phyloP scores from a whole-genome alignment of 1,140 invertebrate genomes.

The Lepidurus packardi region DNA sequence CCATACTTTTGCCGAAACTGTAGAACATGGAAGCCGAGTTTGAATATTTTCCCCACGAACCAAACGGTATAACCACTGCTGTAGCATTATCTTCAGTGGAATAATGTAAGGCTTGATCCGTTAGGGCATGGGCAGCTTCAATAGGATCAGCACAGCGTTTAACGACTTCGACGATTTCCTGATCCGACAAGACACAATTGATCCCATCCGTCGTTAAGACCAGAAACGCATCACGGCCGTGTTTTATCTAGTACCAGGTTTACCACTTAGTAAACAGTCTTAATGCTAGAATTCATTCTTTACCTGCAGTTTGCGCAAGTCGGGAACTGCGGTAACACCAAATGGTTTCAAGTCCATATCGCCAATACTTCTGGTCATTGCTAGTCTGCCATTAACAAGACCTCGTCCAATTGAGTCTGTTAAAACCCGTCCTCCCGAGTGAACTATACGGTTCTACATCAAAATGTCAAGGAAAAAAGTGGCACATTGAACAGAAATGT shows the following conservation, averaged over 20 bases:
- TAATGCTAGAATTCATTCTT: conserved; percentile 19
- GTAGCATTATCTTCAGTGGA: conserved; percentile 54
- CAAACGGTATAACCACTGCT: conserved; percentile 51
- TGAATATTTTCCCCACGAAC: conserved; percentile 48
- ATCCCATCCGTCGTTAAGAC: conserved; percentile 53
- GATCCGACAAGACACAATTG: conserved; percentile 50
- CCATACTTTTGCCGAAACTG: conserved; percentile 33
- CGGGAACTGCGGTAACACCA: conserved; percentile 52
- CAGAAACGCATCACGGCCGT: conserved; percentile 52
- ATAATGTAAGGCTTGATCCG: conserved; percentile 52
- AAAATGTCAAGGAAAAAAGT: conserved; percentile 28
- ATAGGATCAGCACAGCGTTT: conserved; percentile 46
- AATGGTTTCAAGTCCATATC: conserved; percentile 52
- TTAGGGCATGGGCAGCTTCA: conserved; percentile 49
- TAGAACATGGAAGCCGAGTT: conserved; percentile 34
- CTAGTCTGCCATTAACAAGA: conserved; percentile 43
- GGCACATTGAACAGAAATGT: conserved; percentile 2
- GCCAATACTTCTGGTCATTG: conserved; percentile 56
- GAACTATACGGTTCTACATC: conserved; percentile 41
- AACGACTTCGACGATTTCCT: conserved; percentile 51
- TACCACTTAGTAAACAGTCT: conserved; percentile 9
- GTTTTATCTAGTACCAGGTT: conserved; percentile 47
- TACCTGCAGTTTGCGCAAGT: conserved; percentile 47
- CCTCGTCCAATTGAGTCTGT: conserved; percentile 46
- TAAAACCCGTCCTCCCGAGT: conserved; percentile 44